A percentile compares a stretch with the other conserved stretches of the same genome.
Evolutionary conservation across 2,888 invertebrate genomes (phyloP).

Genomic region (Cheilosia scutellata): DNA sequence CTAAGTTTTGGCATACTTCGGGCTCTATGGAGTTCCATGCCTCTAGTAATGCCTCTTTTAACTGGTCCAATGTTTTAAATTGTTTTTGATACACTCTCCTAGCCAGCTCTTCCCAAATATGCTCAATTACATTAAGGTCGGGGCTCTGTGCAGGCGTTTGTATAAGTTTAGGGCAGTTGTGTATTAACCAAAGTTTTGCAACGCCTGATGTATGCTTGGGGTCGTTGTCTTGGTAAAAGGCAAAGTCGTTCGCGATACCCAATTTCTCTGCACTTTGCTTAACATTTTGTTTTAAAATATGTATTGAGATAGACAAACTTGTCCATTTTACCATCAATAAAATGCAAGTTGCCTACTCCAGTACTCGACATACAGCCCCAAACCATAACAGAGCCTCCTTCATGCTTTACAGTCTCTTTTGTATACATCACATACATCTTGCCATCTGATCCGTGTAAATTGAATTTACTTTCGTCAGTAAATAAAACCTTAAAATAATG

Average conservation of each 20-base stretch:
- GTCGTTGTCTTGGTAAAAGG: conserved; percentile 34
- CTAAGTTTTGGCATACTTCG: no score
- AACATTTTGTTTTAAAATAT: no score
- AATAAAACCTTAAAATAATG: not conserved
- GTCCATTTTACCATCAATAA: not conserved
- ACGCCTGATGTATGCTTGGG: conserved; percentile 25
- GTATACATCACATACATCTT: no score
- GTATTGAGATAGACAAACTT: not conserved
- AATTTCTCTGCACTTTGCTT: not conserved
- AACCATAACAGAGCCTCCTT: not conserved
- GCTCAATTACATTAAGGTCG: conserved; percentile 15
- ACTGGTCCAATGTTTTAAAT: no score
- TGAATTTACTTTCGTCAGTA: not conserved
- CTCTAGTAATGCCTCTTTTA: no score
- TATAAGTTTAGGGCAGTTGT: conserved; percentile 15
- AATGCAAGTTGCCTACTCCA: not conserved
- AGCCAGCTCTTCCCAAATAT: not conserved
- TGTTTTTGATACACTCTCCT: not conserved
- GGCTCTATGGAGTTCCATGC: no score
- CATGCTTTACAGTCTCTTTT: not conserved
- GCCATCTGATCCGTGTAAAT: no score
- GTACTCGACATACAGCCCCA: not conserved
- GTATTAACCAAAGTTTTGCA: conserved; percentile 14
- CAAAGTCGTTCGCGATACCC: conserved; percentile 8
- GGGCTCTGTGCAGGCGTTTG: conserved; percentile 10